phyloP scores from a whole-genome alignment of 2,888 invertebrate genomes.

The Chelonus formosanus region DNA sequence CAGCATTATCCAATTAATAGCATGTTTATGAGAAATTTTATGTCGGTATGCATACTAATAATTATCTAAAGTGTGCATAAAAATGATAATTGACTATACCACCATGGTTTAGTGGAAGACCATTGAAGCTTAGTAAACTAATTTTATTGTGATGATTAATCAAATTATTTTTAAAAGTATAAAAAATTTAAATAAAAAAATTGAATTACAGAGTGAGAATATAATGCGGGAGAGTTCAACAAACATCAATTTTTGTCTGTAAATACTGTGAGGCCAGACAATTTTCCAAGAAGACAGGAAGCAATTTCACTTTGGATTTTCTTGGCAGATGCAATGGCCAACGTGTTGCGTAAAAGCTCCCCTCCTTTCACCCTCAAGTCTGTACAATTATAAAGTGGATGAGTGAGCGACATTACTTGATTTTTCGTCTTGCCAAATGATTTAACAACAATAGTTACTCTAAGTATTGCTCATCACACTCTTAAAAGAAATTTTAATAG shows the following conservation, averaged over 20 bases:
- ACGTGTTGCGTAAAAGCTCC: slow-evolving; percentile 45
- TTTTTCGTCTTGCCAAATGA: slow-evolving; percentile 39
- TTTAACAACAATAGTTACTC: slow-evolving; percentile 9
- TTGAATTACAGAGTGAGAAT: not conserved
- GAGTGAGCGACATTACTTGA: slow-evolving; percentile 21
- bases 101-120: no score
- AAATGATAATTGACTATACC: no score
- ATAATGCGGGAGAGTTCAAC: slow-evolving; percentile 10
- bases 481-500: not conserved
- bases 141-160: not conserved
- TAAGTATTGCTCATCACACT: not conserved
- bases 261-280: slow-evolving; percentile 47
- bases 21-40: no score
- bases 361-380: slow-evolving; percentile 17
- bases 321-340: slow-evolving; percentile 50
- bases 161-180: not conserved
- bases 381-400: slow-evolving; percentile 21
- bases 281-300: slow-evolving; percentile 54
- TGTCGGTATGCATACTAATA: no score
- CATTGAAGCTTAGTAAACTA: no score
- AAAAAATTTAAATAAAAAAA: not conserved
- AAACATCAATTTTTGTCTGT: slow-evolving; percentile 9
- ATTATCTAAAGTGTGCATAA: no score
- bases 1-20: no score
- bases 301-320: slow-evolving; percentile 48